These are phyloP conservation scores for Dolomedes plantarius DNA, from an alignment of 2,888 invertebrate genomes.

Conservation along the genomic window DNA sequence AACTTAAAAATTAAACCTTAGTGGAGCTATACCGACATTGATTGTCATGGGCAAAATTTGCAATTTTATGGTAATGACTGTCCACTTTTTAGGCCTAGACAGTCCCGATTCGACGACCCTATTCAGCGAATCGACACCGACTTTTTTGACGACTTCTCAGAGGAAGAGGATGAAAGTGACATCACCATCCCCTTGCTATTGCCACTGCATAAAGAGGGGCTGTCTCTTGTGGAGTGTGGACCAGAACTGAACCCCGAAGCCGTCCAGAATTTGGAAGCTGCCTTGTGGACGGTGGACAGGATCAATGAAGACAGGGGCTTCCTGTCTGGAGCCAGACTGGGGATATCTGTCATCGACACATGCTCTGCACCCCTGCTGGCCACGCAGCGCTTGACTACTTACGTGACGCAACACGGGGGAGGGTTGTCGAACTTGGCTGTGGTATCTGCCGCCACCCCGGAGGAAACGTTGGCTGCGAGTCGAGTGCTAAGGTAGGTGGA, in stretches of 20 bases:
- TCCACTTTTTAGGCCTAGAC: slow-evolving; percentile 34
- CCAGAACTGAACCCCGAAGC: slow-evolving; percentile 74
- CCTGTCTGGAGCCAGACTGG: slow-evolving; percentile 54
- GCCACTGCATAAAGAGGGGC: slow-evolving; percentile 75
- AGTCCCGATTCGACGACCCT: slow-evolving; percentile 44
- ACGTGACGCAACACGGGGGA: slow-evolving; percentile 23
- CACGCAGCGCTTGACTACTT: slow-evolving; percentile 59
- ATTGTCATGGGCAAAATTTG: too few species aligned
- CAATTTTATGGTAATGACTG: too few species aligned
- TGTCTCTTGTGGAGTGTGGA: slow-evolving; percentile 75
- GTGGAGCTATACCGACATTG: too few species aligned
- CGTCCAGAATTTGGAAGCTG: slow-evolving; percentile 76
- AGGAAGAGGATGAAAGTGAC: slow-evolving; percentile 13
- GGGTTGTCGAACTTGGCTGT: slow-evolving; percentile 24
- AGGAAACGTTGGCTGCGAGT: slow-evolving; percentile 47
- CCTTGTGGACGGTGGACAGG: slow-evolving; percentile 76
- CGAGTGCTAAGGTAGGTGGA: slow-evolving; percentile 33
- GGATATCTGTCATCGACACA: slow-evolving; percentile 65
- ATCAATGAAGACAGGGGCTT: slow-evolving; percentile 71
- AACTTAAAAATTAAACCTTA: too few species aligned
- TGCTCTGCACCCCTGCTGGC: slow-evolving; percentile 67
- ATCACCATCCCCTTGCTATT: slow-evolving; percentile 62
- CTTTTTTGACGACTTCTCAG: not conserved
- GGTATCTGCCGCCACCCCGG: slow-evolving; percentile 32
- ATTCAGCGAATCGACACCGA: slow-evolving; percentile 32